Evolutionary conservation across 2,888 invertebrate genomes (phyloP).

Genomic region (Autographa gamma): DNA sequence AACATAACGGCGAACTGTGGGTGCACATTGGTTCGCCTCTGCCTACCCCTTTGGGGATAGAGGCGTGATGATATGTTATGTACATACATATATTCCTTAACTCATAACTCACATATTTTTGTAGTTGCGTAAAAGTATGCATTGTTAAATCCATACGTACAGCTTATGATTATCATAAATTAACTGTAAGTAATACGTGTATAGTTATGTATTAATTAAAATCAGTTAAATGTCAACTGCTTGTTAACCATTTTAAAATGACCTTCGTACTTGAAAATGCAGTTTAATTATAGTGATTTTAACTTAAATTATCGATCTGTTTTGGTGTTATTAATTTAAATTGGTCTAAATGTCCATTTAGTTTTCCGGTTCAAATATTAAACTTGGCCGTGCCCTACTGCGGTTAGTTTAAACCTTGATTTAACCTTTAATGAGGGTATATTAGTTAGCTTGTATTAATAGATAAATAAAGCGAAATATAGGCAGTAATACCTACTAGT

Average conservation of each 20-base stretch:
- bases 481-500: too few species aligned
- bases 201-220: neutral
- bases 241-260: slow-evolving; percentile 11
- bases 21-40: too few species aligned
- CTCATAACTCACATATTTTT: neutral
- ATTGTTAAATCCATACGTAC: neutral
- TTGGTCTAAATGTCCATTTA: neutral
- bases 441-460: neutral
- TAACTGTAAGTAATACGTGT: neutral
- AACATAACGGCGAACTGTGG: too few species aligned
- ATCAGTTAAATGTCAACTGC: slow-evolving; percentile 19
- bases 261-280: slow-evolving; percentile 11
- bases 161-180: neutral
- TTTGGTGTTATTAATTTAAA: neutral
- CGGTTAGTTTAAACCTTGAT: neutral
- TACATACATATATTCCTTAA: neutral
- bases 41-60: too few species aligned
- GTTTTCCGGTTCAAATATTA: neutral
- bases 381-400: neutral
- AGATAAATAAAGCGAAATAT: too few species aligned
- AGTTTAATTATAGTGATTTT: slow-evolving; percentile 9
- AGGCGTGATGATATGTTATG: too few species aligned
- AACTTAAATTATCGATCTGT: slow-evolving; percentile 3
- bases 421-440: neutral
- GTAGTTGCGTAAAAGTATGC: neutral